A percentile compares a stretch with the other conserved stretches of the same genome.
phyloP scores from a whole-genome alignment of 2,888 invertebrate genomes.

The Phania funesta region DNA sequence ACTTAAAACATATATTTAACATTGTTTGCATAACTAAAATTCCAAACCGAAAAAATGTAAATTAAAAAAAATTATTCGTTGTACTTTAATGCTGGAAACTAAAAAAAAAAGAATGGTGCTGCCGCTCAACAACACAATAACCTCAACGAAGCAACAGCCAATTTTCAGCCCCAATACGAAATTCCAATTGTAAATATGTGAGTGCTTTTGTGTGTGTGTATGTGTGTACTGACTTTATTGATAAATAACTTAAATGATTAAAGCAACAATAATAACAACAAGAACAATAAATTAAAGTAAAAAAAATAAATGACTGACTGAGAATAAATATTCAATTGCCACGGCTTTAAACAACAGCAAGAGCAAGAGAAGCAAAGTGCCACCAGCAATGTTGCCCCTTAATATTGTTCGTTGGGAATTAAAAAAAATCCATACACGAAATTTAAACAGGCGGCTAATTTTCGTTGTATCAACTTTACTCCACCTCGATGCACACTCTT shows the following conservation, averaged over 20 bases:
- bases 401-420: conserved; percentile 5
- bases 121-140: conserved; percentile 10
- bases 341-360: conserved; percentile 8
- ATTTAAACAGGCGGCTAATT: conserved; percentile 56
- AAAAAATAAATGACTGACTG: conserved; percentile 24
- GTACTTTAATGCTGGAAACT: conserved; percentile 29
- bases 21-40: conserved; percentile 56
- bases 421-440: conserved; percentile 3
- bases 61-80: conserved; percentile 22
- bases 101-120: conserved; percentile 10
- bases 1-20: conserved; percentile 53
- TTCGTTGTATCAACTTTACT: conserved; percentile 49
- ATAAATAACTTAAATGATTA: conserved; percentile 59
- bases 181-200: conserved; percentile 5
- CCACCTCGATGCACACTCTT: conserved; percentile 14
- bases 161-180: conserved; percentile 21
- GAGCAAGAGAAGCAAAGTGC: conserved; percentile 23
- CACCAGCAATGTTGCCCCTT: conserved; percentile 41
- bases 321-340: conserved; percentile 53
- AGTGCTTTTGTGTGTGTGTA: not conserved
- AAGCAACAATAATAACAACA: conserved; percentile 5
- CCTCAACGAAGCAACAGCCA: conserved; percentile 9
- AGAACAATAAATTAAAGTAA: conserved; percentile 10
- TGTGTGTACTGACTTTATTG: conserved; percentile 44
- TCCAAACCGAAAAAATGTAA: conserved; percentile 20